These are phyloP conservation scores for Anas georgica DNA, from an alignment of 2,797 vertebrate genomes.

Conservation along the genomic window DNA sequence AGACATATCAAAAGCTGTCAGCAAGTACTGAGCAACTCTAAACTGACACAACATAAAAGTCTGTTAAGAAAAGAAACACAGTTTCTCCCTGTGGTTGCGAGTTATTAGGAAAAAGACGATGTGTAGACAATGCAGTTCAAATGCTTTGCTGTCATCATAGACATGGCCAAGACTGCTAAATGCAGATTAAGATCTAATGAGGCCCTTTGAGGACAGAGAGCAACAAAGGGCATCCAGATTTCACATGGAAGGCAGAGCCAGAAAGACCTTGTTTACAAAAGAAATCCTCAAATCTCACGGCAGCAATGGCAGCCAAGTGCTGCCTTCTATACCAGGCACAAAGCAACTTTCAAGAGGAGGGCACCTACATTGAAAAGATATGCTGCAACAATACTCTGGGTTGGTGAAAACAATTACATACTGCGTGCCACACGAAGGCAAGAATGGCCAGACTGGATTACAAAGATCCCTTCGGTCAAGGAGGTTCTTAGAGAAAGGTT, in stretches of 20 bases:
- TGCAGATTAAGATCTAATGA: neutral
- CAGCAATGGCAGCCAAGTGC: neutral
- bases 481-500: neutral
- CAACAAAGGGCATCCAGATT: neutral
- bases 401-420: neutral
- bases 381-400: fast-evolving
- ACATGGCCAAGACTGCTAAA: neutral
- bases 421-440: neutral
- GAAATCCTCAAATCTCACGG: neutral
- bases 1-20: neutral
- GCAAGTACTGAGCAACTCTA: neutral
- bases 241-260: neutral
- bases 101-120: neutral
- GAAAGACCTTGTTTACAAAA: neutral
- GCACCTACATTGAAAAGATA: neutral
- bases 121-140: neutral
- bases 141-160: neutral
- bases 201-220: neutral
- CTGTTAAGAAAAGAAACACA: neutral
- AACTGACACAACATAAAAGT: neutral
- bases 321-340: neutral
- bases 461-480: neutral
- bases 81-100: neutral
- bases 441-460: neutral
- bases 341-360: neutral